These are phyloP conservation scores for Marronus borbonicus DNA, from an alignment of 2,888 invertebrate genomes.

Conservation along the genomic window DNA sequence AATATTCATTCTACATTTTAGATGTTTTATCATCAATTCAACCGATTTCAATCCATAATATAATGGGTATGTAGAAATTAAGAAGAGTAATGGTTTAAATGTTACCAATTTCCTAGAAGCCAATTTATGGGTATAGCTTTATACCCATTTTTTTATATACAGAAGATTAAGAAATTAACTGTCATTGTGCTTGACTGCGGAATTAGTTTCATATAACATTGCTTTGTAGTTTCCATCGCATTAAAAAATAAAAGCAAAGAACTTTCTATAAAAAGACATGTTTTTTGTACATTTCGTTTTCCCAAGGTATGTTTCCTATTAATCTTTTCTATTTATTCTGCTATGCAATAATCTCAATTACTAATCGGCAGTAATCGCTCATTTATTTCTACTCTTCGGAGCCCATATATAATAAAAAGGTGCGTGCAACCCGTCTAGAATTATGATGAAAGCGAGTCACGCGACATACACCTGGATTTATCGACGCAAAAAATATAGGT, in stretches of 20 bases:
- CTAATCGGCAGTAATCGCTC: not conserved
- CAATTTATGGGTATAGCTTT: too few species aligned
- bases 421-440: conserved; percentile 10
- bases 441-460: conserved; percentile 29
- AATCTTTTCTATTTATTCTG: not conserved
- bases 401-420: not conserved
- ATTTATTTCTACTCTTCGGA: conserved; percentile 14
- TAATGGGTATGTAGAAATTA: too few species aligned
- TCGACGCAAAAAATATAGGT: conserved; percentile 18
- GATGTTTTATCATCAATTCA: not conserved
- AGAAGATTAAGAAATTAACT: too few species aligned
- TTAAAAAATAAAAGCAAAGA: not conserved
- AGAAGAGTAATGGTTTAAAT: too few species aligned
- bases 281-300: not conserved
- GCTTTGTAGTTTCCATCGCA: not conserved
- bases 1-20: not conserved
- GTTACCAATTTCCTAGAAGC: too few species aligned
- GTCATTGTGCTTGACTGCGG: not conserved
- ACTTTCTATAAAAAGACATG: not conserved
- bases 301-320: not conserved
- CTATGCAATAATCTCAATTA: conserved; percentile 9
- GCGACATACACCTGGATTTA: conserved; percentile 23
- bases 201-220: not conserved
- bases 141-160: too few species aligned
- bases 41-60: too few species aligned